Conservation (phyloP, 2,888 invertebrate genomes). For the Euzophera pinguis region DNA sequence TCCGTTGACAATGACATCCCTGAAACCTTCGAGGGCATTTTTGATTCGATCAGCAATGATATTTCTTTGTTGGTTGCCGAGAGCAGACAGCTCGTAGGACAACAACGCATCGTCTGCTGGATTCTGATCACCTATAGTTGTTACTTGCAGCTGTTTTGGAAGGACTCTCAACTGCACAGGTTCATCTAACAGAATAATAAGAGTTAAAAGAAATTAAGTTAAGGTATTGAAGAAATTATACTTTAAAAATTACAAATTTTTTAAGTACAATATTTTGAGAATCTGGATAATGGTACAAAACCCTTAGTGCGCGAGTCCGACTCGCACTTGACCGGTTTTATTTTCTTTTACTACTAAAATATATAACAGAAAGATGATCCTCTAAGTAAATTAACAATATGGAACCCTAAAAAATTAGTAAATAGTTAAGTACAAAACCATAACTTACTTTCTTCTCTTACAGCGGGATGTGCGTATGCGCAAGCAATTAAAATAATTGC, state of each 20-base stretch:
- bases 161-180: not conserved
- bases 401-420: no score
- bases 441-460: not conserved
- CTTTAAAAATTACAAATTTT: no score
- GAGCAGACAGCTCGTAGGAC: slow-evolving; percentile 17
- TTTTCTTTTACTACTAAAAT: no score
- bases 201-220: no score
- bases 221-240: no score
- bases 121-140: not conserved
- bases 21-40: slow-evolving; percentile 34
- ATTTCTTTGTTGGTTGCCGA: slow-evolving; percentile 23
- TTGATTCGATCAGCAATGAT: slow-evolving; percentile 30
- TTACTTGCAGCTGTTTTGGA: not conserved
- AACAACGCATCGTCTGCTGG: slow-evolving; percentile 18
- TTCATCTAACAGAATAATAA: not conserved
- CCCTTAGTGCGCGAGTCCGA: no score
- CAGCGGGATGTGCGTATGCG: slow-evolving; percentile 12
- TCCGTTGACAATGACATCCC: slow-evolving; percentile 45
- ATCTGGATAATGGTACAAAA: no score
- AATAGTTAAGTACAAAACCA: not conserved
- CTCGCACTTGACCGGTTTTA: no score
- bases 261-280: no score
- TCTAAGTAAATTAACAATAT: no score
- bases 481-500: slow-evolving; percentile 14
- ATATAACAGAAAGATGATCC: no score